These are phyloP conservation scores for Bufo bufo DNA, from an alignment of 2,113 vertebrate species.

Conservation along the genomic window DNA sequence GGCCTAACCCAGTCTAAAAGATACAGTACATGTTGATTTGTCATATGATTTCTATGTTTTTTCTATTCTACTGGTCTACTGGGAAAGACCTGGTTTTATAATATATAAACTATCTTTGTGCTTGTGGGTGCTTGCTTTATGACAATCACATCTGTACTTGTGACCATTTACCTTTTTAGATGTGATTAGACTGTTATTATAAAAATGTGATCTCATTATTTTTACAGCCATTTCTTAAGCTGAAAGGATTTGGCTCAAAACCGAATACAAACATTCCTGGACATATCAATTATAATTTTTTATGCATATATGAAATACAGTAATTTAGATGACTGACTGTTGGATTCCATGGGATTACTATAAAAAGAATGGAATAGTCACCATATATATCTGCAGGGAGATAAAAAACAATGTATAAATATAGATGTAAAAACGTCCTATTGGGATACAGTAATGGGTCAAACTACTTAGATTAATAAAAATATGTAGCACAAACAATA, in stretches of 20 bases:
- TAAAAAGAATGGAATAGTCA: conserved; percentile 8
- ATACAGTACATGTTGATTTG: not conserved
- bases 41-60: not conserved
- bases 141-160: not conserved
- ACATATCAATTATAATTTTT: conserved; percentile 15
- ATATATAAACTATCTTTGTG: not conserved
- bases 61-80: not conserved
- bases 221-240: conserved; percentile 4
- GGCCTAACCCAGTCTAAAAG: no score
- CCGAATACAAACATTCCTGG: not conserved
- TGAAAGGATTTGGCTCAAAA: not conserved
- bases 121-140: not conserved
- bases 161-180: not conserved
- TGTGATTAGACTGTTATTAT: conserved; percentile 1
- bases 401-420: not conserved
- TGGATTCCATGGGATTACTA: not conserved
- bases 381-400: not conserved
- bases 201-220: conserved; percentile 17
- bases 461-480: no score
- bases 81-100: not conserved
- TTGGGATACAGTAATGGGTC: no score
- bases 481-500: no score
- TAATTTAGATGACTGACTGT: conserved; percentile 12
- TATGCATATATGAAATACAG: conserved; percentile 15
- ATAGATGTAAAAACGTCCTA: not conserved